Evolutionary conservation across 2,113 vertebrate genomes (phyloP), one percentile per base, ranked within the genome.

Genomic region (Furnarius figulus): DNA sequence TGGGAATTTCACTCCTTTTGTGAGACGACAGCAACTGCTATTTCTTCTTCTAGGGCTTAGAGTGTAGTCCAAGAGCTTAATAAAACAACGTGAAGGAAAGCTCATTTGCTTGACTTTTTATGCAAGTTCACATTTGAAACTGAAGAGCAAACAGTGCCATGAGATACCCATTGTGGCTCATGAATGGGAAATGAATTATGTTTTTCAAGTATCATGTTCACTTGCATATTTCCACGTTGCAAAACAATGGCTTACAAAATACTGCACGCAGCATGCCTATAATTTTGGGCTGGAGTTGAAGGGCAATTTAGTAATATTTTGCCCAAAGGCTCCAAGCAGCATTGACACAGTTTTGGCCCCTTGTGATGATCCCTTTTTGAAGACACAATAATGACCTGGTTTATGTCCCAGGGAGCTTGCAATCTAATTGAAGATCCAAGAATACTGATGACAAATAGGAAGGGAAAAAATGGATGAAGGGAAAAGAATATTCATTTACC

Each of bases 231-330:
- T 97, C 95, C 95, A 93, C 76, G 90, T 96, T 97, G 95, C 95
- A 95, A 93, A 97, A 97, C 96, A 97, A 96, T 97, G 93, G 95
- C 93, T 96, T 97, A 90, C 96, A 96, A 97, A 97, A 97, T 68
- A 56, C 90, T 93, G 92, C 73, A 93, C 95, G 5, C 95, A 96
- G 96, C 93, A 93, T 94, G 95, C 86, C 92, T 96, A 49, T 84
- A 95, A 94, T 97, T 97, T 92, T 92, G 93, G 80, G 75, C 96
- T 94, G 85, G 59, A 95, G 70, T 94, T 94, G 95, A 96, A 94
- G 95, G 92, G 90, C 92, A 92, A 81, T 96, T 94, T 97, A 94
- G 90, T 96, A 90, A 95, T 96, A 96, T 88, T 95, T 63, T 96
- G 95, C 95, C 95, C 86, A 82, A 93, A 93, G 95, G 93, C 96